Conservation (phyloP, 2,113 vertebrate species). For the Scopus umbretta region DNA sequence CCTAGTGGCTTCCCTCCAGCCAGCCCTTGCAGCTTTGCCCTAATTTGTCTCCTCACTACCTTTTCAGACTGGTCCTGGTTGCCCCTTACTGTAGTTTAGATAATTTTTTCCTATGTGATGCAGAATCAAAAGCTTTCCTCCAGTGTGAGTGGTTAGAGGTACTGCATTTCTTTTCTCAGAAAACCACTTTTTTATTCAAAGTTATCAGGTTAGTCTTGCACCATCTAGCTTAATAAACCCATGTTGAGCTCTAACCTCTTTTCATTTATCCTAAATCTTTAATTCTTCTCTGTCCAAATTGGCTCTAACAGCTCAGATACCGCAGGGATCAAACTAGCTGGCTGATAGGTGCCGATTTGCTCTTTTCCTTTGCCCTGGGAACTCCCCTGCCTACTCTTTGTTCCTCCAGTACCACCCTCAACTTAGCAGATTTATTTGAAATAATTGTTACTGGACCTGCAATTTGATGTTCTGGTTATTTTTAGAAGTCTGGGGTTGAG, state of each 20-base stretch:
- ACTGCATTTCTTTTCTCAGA: not conserved
- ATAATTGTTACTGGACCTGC: not conserved
- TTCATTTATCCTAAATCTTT: not conserved
- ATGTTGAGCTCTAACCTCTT: not conserved
- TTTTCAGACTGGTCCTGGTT: not conserved
- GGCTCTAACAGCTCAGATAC: not conserved
- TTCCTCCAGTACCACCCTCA: not conserved
- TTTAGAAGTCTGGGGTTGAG: not conserved
- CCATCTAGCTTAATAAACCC: not conserved
- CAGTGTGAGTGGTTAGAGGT: not conserved
- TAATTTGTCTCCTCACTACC: not conserved
- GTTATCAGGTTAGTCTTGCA: not conserved
- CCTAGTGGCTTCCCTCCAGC: not conserved
- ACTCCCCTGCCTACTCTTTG: not conserved
- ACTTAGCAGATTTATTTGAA: not conserved
- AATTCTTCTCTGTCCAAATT: not conserved
- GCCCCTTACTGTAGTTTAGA: not conserved
- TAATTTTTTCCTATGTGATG: not conserved
- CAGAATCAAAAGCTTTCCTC: not conserved
- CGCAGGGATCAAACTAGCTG: fast-evolving
- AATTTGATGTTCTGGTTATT: not conserved
- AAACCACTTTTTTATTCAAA: not conserved
- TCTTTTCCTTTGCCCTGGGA: not conserved
- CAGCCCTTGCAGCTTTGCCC: not conserved
- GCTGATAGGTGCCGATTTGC: fast-evolving